phyloP scores from a whole-genome alignment of 1,140 invertebrate species.

The Pseudomyrmex dendroicus region DNA sequence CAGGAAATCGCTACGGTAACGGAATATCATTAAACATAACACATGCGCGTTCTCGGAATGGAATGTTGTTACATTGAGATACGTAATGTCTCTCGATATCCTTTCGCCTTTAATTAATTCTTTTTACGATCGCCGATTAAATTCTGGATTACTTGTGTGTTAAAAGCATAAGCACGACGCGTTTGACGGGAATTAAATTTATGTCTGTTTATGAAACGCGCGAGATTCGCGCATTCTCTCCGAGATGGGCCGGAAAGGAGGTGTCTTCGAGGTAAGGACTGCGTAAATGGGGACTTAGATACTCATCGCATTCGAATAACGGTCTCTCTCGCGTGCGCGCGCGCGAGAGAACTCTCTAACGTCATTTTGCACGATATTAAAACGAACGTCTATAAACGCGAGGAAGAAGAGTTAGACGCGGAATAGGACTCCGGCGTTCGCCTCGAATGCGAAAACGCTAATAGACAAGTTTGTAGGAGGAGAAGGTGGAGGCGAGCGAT shows the following conservation, averaged over 20 bases:
- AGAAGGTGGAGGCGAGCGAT: conserved; percentile 64
- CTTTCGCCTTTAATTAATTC: neutral
- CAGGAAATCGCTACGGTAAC: conserved; percentile 57
- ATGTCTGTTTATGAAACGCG: neutral
- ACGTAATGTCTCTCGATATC: conserved; percentile 17
- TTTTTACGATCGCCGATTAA: conserved; percentile 20
- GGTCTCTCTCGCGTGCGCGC: neutral
- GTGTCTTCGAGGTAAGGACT: conserved; percentile 10
- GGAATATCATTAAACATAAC: conserved; percentile 45
- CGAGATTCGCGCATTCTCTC: conserved; percentile 1
- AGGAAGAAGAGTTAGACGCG: conserved; percentile 3
- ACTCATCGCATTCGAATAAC: conserved; percentile 46
- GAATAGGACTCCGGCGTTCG: conserved; percentile 3
- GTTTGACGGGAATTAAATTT: neutral
- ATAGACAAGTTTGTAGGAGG: conserved; percentile 13
- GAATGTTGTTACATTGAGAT: neutral
- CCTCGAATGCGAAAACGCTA: conserved; percentile 43
- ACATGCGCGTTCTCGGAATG: neutral
- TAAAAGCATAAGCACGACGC: neutral
- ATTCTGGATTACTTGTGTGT: conserved; percentile 2
- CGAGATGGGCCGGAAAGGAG: neutral
- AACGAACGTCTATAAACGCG: neutral
- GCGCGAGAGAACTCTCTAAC: conserved; percentile 33
- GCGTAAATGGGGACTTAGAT: conserved; percentile 36
- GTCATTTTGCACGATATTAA: conserved; percentile 21